Percentiles rank a stretch among this genome's conserved stretches.
phyloP scores from a whole-genome alignment of 2,888 invertebrate species.

The Agriopis aurantiaria region DNA sequence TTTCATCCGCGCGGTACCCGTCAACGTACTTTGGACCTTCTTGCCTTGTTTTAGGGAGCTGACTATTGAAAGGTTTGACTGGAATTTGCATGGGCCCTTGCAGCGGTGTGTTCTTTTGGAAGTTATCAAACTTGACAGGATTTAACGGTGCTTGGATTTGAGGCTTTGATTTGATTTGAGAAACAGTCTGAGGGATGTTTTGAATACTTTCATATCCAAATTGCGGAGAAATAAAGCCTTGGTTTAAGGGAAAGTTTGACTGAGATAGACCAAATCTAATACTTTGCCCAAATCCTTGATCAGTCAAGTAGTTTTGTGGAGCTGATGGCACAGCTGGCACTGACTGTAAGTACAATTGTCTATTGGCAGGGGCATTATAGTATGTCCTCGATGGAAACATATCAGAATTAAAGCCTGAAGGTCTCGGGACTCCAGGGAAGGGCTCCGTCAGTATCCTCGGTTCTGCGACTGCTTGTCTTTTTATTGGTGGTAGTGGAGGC shows the following conservation, averaged over 20 bases:
- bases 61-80: constrained; percentile 65
- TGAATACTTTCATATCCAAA: constrained; percentile 67
- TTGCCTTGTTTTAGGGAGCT: constrained; percentile 57
- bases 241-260: constrained; percentile 73
- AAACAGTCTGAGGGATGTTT: constrained; percentile 56
- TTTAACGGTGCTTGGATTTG: constrained; percentile 52
- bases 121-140: constrained; percentile 68
- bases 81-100: constrained; percentile 46
- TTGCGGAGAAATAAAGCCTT: constrained; percentile 75
- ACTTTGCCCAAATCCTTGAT: constrained; percentile 78
- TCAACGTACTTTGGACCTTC: constrained; percentile 75
- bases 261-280: constrained; percentile 77
- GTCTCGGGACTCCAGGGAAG: constrained; percentile 67
- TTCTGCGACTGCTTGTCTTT: constrained; percentile 79
- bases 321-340: constrained; percentile 76
- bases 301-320: constrained; percentile 76
- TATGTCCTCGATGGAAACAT: constrained; percentile 68
- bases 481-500: constrained; percentile 60
- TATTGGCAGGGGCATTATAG: constrained; percentile 68
- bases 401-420: constrained; percentile 68
- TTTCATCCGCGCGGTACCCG: constrained; percentile 73
- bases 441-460: constrained; percentile 80
- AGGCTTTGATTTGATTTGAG: constrained; percentile 62
- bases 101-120: constrained; percentile 51
- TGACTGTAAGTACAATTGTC: constrained; percentile 77